Conservation (phyloP, 2,888 invertebrate genomes). For the Leucoptera coffeella region DNA sequence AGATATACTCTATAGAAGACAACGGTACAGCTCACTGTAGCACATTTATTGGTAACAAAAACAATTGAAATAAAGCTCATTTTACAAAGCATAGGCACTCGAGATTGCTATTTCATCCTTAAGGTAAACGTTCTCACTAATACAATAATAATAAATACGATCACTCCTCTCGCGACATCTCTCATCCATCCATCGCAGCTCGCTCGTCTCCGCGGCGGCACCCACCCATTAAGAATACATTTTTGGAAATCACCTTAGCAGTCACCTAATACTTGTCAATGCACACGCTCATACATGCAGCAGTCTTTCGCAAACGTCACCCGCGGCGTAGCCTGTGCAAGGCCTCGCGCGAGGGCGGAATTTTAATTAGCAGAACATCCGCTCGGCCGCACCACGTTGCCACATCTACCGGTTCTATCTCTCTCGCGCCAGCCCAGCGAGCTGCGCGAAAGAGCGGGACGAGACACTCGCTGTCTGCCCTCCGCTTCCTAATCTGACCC, state of each 20-base stretch:
- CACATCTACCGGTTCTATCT: conserved; percentile 26
- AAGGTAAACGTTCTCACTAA: conserved; percentile 41
- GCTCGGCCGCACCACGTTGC: conserved; percentile 48
- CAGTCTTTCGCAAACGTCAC: conserved; percentile 13
- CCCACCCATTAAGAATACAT: too few relatives aligned
- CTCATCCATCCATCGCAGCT: too few relatives aligned
- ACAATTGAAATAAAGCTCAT: conserved; percentile 46
- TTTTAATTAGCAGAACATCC: conserved; percentile 55
- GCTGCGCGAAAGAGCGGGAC: too few relatives aligned
- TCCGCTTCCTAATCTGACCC: conserved; percentile 2
- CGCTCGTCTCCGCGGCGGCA: too few relatives aligned
- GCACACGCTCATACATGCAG: too few relatives aligned
- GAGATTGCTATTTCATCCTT: conserved; percentile 50
- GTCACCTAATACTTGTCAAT: too few relatives aligned
- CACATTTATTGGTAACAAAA: conserved; percentile 50
- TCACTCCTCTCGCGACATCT: conserved; percentile 18
- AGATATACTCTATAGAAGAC: conserved; percentile 37
- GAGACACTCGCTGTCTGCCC: too few relatives aligned
- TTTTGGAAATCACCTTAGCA: conserved; percentile 14
- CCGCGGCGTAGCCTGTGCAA: too few relatives aligned
- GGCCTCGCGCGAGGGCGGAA: conserved; percentile 54
- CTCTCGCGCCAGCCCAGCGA: too few relatives aligned
- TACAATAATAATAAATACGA: conserved; percentile 53
- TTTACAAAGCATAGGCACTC: conserved; percentile 55
- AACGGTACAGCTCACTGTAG: conserved; percentile 45